Conservation (phyloP, 1,140 invertebrate genomes). For the Bathynomus jamesi region DNA sequence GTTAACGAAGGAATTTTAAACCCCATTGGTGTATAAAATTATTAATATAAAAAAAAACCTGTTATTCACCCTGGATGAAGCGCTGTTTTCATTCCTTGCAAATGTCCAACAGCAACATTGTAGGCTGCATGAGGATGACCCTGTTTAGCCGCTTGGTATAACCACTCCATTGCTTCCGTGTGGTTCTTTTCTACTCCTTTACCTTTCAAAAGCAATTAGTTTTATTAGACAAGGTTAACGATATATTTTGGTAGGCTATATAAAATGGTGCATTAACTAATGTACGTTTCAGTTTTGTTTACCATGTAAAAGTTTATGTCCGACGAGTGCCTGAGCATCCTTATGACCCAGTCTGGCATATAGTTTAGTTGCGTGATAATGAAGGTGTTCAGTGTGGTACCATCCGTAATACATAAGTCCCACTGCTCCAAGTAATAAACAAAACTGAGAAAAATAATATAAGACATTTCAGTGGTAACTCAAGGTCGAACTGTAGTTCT, state of each 20-base stretch:
- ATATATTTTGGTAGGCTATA: not conserved
- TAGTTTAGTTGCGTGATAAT: conserved; percentile 48
- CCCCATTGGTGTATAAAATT: too few relatives aligned
- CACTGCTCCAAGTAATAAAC: conserved; percentile 11
- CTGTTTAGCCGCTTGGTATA: conserved; percentile 50
- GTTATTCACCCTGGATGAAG: conserved; percentile 43
- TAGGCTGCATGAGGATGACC: conserved; percentile 53
- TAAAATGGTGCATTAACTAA: not conserved
- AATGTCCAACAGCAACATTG: conserved; percentile 52
- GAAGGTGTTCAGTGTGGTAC: conserved; percentile 50
- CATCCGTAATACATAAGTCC: conserved; percentile 45
- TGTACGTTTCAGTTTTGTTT: conserved; percentile 9
- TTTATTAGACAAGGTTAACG: not conserved
- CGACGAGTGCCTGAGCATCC: conserved; percentile 50
- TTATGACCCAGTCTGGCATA: conserved; percentile 50
- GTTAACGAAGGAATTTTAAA: too few relatives aligned
- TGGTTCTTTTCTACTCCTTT: conserved; percentile 47
- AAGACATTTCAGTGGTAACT: not conserved
- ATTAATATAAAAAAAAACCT: not conserved
- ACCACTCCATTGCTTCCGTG: conserved; percentile 50
- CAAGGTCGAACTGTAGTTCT: not conserved
- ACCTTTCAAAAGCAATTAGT: conserved; percentile 41
- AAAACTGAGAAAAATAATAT: not conserved
- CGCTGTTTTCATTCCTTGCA: conserved; percentile 46
- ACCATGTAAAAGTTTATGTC: conserved; percentile 51